phyloP scores from a whole-genome alignment of 2,797 vertebrate genomes.

The Sebastes diaconus region DNA sequence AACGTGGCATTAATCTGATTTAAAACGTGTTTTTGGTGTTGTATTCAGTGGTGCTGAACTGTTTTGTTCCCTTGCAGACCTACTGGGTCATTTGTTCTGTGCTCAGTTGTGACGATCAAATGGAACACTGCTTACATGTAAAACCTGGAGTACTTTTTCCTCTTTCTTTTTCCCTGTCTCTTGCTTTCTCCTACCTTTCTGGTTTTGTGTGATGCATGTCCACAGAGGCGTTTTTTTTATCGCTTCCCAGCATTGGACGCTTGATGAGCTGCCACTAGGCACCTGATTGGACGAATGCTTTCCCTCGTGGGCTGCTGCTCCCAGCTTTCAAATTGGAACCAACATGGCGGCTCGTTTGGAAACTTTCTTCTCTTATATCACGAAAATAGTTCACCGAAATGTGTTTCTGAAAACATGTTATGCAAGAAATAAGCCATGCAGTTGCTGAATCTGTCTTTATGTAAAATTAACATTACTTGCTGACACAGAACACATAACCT shows the following conservation, averaged over 20 bases:
- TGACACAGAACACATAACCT: not conserved
- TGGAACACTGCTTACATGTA: not conserved
- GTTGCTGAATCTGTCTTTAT: not conserved
- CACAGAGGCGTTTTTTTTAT: too few relatives aligned
- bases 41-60: not conserved
- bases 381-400: too few relatives aligned
- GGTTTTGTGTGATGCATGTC: not conserved
- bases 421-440: too few relatives aligned
- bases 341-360: too few relatives aligned
- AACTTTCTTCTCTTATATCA: too few relatives aligned
- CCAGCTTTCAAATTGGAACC: too few relatives aligned
- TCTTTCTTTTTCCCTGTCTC: not conserved
- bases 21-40: not conserved
- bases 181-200: not conserved
- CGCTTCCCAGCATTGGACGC: too few relatives aligned
- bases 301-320: too few relatives aligned
- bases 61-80: not conserved
- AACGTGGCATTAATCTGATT: not conserved
- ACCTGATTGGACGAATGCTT: too few relatives aligned
- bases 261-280: too few relatives aligned
- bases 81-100: not conserved
- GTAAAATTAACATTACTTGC: not conserved
- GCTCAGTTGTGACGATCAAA: not conserved
- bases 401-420: too few relatives aligned
- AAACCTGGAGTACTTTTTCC: not conserved